Conservation (phyloP, 2,888 invertebrate species). For the Callinectes sapidus region DNA sequence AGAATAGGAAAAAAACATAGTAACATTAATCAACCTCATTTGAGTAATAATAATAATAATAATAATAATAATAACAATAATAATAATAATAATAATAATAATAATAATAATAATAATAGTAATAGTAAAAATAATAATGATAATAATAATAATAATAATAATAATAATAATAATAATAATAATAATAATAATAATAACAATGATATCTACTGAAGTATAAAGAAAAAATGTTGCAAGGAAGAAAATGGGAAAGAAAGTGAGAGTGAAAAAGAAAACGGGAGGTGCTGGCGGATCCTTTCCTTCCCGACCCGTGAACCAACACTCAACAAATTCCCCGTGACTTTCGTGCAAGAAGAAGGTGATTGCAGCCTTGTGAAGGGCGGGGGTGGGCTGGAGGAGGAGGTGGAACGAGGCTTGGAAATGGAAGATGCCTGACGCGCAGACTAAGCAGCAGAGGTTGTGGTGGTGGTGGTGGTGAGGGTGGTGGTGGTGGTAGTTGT, state of each 20-base stretch:
- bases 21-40: not conserved
- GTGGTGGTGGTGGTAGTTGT: not conserved
- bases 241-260: not conserved
- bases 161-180: not conserved
- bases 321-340: conserved; percentile 6
- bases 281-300: not conserved
- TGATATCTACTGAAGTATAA: not conserved
- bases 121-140: not conserved
- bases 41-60: not conserved
- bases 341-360: conserved; percentile 14
- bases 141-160: too few species aligned
- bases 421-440: not conserved
- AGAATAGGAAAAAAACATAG: not conserved
- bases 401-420: not conserved
- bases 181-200: too few species aligned
- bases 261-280: not conserved
- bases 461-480: not conserved
- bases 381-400: not conserved
- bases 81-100: not conserved
- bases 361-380: not conserved
- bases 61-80: not conserved
- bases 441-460: not conserved
- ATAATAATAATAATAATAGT: too few species aligned
- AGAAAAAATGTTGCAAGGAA: not conserved
- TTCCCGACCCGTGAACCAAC: not conserved